Base-by-base conservation (phyloP, 2,888 invertebrate species). In the Tubulanus polymorphus region DNA sequence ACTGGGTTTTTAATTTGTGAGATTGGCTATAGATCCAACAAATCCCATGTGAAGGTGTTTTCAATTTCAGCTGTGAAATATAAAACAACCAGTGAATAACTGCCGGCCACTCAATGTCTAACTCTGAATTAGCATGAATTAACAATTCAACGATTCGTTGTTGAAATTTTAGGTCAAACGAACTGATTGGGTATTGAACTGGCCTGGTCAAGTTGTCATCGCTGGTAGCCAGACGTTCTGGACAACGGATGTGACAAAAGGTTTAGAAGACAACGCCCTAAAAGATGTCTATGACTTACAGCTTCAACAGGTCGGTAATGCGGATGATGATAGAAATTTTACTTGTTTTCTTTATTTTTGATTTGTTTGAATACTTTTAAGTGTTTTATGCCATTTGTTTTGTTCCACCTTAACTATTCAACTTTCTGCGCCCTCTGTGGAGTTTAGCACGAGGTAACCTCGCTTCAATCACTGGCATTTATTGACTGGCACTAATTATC, bases 201-300 rank as follows among this genome's bases (percentile, higher is more conserved):
- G 89, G 89, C 89, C 89, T 0, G 89, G 89, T 0, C 89, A 90
- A 79, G 84, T 89, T 5, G 88, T 89, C 2, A 87, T 90, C 48
- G 88, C 88, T 1, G 87, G 86, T 29, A 86, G 87, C 62, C 89
- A 88, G 79, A 72, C 71, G 0, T 86, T 84, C 62, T 90, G 89
- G 89, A 88, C 89, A 0, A 83, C 84, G 0, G 85, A 85, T 26
- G 88, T 89, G 0, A 87, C 89, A 67, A 70, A 82, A 1, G 87
- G 86, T 8, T 83, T 90, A 18, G 67, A 67, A 0, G 80, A 81
- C 0, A 80, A 82, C 52, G 72, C 79, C 3, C 76, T 89, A 64
- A 27, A 51, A 3, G 63, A 37, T n/a, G 53, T 58, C 72, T 84
- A 81, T 64, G 73, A 81, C 28, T 10, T 10, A 18, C 26, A 48